Evolutionary conservation across 2,888 invertebrate species (phyloP), one percentile per base, ranked within the genome.

Genomic region (Lepetodrilus schrolli): DNA sequence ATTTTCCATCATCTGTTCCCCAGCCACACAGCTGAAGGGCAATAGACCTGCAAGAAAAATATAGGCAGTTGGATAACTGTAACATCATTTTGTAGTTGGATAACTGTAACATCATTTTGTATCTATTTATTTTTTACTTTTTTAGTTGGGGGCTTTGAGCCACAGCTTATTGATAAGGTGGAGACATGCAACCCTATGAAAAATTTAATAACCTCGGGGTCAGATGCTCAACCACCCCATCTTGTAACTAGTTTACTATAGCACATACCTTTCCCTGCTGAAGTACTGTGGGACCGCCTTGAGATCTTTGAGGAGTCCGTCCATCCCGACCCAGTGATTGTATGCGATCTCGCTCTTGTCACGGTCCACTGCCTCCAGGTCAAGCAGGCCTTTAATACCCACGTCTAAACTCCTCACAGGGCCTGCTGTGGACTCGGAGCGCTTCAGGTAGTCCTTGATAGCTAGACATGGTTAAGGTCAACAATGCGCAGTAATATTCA

Each of bases 21-120:
- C 97, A 98, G 21, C 96, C 96, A 92, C 97, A 97, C 78, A 97
- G 92, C 88, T 94, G 94, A 77, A 97, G 92, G 0, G 96, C 96
- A 88, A 94, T 93, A 81, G 94, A 74, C 73, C 89, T 89, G 75
- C 2, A 76, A 75, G 69, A 7, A 43, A 7, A 30, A 70, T 13
- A 17, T 43, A 10, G 13, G 10, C 5, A 8, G 17, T 8, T 13
- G 3, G 13, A 43, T 20, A 47, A 20, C 2, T 48, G 30, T 47
- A 47, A 17, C 49, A 17, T n/a, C n/a, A n/a, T n/a, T n/a, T n/a
- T n/a, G n/a, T n/a, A n/a, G n/a, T n/a, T n/a, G n/a, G n/a, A n/a
- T n/a, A n/a, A n/a, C n/a, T n/a, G n/a, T n/a, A n/a, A n/a, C n/a
- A n/a, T n/a, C n/a, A n/a, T n/a, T n/a, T n/a, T n/a, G n/a, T n/a